Evolutionary conservation across 1,140 invertebrate species (phyloP).

Genomic region (Bombus sylvicola): DNA sequence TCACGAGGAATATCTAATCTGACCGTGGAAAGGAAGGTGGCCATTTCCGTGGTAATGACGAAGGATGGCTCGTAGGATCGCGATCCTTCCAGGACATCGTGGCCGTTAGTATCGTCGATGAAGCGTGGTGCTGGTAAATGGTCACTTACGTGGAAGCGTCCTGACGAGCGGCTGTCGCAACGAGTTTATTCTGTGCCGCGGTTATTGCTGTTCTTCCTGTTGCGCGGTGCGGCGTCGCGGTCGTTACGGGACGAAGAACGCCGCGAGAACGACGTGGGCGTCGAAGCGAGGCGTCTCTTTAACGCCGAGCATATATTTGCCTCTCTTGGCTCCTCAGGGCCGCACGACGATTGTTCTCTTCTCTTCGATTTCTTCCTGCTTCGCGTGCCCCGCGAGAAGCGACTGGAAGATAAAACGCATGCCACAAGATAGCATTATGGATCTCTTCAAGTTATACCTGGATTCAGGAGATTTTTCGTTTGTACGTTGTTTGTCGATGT

Average conservation of each 20-base stretch:
- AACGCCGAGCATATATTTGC: constrained; percentile 77
- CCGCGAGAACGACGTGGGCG: constrained; percentile 71
- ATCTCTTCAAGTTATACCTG: not conserved
- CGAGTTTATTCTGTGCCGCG: constrained; percentile 52
- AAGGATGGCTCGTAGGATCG: constrained; percentile 5
- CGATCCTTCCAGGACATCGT: constrained; percentile 32
- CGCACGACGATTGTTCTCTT: constrained; percentile 2
- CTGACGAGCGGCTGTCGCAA: constrained; percentile 57
- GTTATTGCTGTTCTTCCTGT: constrained; percentile 50
- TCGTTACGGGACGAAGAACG: constrained; percentile 34
- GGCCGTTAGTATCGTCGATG: constrained; percentile 50
- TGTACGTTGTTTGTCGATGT: not conserved
- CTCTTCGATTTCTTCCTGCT: not conserved
- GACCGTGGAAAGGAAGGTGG: not conserved
- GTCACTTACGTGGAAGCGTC: constrained; percentile 55
- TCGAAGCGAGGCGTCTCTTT: constrained; percentile 75
- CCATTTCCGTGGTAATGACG: not conserved
- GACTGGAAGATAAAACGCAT: not conserved
- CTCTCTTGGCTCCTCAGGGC: constrained; percentile 13
- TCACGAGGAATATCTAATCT: constrained; percentile 8
- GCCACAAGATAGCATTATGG: not conserved
- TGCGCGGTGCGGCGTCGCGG: constrained; percentile 38
- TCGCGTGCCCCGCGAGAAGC: not conserved
- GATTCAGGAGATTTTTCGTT: not conserved
- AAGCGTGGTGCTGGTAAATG: constrained; percentile 58